Base-by-base conservation (phyloP, 2,113 vertebrate species). In the Salvelinus fontinalis region DNA sequence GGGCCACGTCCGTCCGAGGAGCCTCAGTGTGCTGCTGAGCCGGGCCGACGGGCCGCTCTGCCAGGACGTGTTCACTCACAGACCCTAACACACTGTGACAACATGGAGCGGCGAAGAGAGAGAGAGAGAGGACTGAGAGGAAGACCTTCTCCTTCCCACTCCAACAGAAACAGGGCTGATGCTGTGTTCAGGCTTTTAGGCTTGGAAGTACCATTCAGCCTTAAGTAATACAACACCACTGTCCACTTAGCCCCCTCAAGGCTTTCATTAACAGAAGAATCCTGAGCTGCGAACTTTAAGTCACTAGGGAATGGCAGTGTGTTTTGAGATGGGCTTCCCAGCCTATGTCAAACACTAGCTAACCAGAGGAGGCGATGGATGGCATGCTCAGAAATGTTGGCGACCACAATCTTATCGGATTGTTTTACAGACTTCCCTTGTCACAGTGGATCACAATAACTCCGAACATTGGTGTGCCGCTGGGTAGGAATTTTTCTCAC, bases 51-150 rank as follows among this genome's bases (percentile, higher is more conserved):
- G 24, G 48, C 16, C 24, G 26, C 24, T 44, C 51, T 11, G 22
- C 24, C 13, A 71, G n/a, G 70, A 71, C 27, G 16, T 71, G 69
- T 71, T 71, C 49, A 71, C 69, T 49, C 44, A 34, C 69, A 49
- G 69, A 62, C 13, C 20, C n/a, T 62, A 62, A 62, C 59, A 16
- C 59, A n/a, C 59, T 62, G 6, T 62, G 59, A 62, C 59, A 62
- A n/a, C 59, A n/a, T 3, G n/a, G 59, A 62, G n/a, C 18, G n/a
- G 59, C 11, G 59, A 5, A n/a, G 59, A 22, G 59, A 22, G 59
- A 22, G 29, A 9, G 18, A 62, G 18, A 22, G 59, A 22, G 59
- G 7, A 22, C n/a, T 5, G 51, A 54, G 51, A 54, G 51, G n/a
- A 62, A 62, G 59, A 13, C n/a, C n/a, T 62, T 62, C n/a, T 22